phyloP scores from a whole-genome alignment of 2,797 vertebrate genomes.

The Cryptoblepharus egeriae region DNA sequence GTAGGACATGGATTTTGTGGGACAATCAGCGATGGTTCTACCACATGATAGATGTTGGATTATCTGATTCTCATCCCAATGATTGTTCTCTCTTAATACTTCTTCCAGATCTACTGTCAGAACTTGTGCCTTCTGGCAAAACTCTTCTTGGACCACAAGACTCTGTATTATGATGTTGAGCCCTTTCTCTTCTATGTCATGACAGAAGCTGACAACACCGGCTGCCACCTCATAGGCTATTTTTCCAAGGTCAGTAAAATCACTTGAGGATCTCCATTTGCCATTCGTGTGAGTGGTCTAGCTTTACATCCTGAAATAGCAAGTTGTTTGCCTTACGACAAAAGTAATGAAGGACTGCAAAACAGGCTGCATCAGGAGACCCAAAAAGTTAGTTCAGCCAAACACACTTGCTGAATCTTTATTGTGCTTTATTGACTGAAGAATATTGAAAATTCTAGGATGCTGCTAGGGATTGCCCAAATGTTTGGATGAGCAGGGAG shows the following conservation, averaged over 20 bases:
- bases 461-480: too few relatives aligned
- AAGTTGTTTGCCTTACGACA: background rate
- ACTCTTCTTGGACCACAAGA: conserved; percentile 99
- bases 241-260: conserved; percentile 91
- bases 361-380: too few relatives aligned
- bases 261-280: background rate
- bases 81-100: background rate
- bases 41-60: background rate
- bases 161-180: conserved; percentile 96
- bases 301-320: background rate
- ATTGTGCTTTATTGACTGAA: background rate
- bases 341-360: background rate
- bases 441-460: background rate
- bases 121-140: conserved; percentile 98
- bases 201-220: conserved; percentile 98
- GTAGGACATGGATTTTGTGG: background rate
- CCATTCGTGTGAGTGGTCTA: background rate
- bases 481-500: too few relatives aligned
- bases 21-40: background rate
- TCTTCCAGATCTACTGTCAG: conserved; percentile 95
- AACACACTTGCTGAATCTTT: background rate
- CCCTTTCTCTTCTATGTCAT: conserved; percentile 99
- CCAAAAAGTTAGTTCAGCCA: background rate
- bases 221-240: conserved; percentile 98
- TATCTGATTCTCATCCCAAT: background rate